These are phyloP conservation scores for Hipposideros larvatus DNA, from an alignment of 2,797 vertebrate species.

Conservation along the genomic window DNA sequence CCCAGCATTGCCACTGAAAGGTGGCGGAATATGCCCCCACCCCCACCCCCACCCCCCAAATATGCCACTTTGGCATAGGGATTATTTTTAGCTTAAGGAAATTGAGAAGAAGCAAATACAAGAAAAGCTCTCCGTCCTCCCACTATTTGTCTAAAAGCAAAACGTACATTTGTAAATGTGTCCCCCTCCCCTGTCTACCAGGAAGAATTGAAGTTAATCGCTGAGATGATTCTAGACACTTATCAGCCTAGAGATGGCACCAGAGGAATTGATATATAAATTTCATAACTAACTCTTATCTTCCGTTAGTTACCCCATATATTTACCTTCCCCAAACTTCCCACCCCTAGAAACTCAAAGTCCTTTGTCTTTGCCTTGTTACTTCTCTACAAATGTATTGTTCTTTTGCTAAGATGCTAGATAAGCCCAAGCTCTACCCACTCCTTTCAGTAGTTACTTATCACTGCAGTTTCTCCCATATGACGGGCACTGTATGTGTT, in stretches of 20 bases:
- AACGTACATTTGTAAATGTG: neutral
- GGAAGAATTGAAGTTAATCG: neutral
- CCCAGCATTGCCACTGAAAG: neutral
- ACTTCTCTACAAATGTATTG: neutral
- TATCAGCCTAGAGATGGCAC: neutral
- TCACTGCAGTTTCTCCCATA: neutral
- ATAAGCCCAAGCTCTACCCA: neutral
- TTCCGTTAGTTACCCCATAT: neutral
- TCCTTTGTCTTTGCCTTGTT: slow-evolving; percentile 11
- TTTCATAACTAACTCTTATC: neutral
- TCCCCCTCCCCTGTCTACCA: neutral
- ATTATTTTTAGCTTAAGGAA: neutral
- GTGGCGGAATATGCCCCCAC: neutral
- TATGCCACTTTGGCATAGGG: neutral
- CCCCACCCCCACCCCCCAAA: neutral
- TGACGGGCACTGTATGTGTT: neutral
- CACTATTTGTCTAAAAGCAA: neutral
- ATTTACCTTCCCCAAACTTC: neutral
- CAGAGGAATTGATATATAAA: neutral
- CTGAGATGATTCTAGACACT: neutral
- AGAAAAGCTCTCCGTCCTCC: neutral
- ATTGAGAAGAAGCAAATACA: neutral
- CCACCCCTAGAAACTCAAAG: neutral
- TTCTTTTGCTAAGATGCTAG: neutral
- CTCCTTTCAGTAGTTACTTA: neutral